Evolutionary conservation across 2,888 invertebrate species (phyloP), one percentile per base, ranked within the genome.

Genomic region (Chrysomela aeneicollis): DNA sequence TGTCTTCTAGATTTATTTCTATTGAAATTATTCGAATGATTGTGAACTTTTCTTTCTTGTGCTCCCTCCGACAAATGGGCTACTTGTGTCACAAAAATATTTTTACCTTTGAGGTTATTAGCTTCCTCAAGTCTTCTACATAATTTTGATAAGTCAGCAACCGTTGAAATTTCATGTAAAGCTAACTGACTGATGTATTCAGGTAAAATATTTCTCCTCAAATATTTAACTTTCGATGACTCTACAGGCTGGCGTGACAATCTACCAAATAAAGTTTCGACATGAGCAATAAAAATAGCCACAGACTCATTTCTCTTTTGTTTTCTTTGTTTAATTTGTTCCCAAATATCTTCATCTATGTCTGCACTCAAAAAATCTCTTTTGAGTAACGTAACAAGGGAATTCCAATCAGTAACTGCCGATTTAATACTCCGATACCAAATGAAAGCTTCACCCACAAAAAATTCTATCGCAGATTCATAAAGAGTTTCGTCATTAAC

Each of bases 401-500:
- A 49, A 10, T 32, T 0, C 52, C 57, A 62, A 17, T 22, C 19
- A 30, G 21, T 19, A 18, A 58, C 18, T 10, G 9, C 15, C 1
- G 1, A 12, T 32, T 52, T 53, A 6, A 58, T 21, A 32, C 52
- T 47, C 1, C 63, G 46, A 42, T 52, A 63, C 63, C 58, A 63
- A 1, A 52, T 47, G 8, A 54, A 54, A 12, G 63, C 59, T 19
- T 53, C 47, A 6, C 59, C 35, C 4, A 32, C 54, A 47, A 63
- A 63, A 47, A 63, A 22, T 59, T 63, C 63, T 17, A 59, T 8
- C 2, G 63, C 63, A 51, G 59, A 64, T 21, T 59, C 19, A 55
- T n/a, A 64, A n/a, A 61, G 32, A 3, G 17, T 37, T 30, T 65
- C 35, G 1, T 61, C 50, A 49, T 17, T 30, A 49, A 61, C 54